Percentiles rank a stretch among this genome's conserved stretches.
Conservation (phyloP, 2,113 vertebrate genomes). For the Misgurnus anguillicaudatus region DNA sequence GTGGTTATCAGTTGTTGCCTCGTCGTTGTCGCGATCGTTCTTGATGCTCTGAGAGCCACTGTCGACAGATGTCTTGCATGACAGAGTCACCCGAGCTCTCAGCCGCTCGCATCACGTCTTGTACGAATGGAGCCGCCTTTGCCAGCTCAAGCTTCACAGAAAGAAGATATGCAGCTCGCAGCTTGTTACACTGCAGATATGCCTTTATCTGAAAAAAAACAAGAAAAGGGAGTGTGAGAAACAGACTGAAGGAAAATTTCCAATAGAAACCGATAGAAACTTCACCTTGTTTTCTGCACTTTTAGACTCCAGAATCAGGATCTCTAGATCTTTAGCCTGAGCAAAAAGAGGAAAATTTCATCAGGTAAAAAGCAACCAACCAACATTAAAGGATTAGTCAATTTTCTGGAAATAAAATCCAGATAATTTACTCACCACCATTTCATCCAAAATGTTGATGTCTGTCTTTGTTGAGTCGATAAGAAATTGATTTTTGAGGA, state of each 20-base stretch:
- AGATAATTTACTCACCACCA: too few species aligned
- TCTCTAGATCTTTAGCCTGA: conserved; percentile 87
- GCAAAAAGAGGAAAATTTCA: conserved; percentile 31
- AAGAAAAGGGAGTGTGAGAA: not conserved
- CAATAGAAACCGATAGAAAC: not conserved
- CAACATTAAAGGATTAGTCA: not conserved
- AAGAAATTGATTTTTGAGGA: too few species aligned
- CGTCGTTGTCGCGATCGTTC: conserved; percentile 66
- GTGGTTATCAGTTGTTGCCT: conserved; percentile 61
- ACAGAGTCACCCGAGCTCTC: conserved; percentile 79
- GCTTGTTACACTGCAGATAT: conserved; percentile 86
- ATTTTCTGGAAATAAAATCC: too few species aligned
- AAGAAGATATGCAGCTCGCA: conserved; percentile 90
- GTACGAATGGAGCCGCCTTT: conserved; percentile 82
- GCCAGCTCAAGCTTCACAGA: conserved; percentile 87
- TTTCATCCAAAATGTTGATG: too few species aligned
- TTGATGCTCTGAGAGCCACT: conserved; percentile 89
- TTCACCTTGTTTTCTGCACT: conserved; percentile 90
- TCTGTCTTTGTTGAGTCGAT: too few species aligned
- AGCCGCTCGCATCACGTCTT: conserved; percentile 82
- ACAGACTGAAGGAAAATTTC: not conserved
- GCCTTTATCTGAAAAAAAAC: conserved; percentile 82
- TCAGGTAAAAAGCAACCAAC: not conserved
- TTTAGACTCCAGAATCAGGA: conserved; percentile 89
- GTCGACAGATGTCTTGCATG: conserved; percentile 89